phyloP scores from a whole-genome alignment of 2,113 vertebrate species.

The Hippopotamus amphibius region DNA sequence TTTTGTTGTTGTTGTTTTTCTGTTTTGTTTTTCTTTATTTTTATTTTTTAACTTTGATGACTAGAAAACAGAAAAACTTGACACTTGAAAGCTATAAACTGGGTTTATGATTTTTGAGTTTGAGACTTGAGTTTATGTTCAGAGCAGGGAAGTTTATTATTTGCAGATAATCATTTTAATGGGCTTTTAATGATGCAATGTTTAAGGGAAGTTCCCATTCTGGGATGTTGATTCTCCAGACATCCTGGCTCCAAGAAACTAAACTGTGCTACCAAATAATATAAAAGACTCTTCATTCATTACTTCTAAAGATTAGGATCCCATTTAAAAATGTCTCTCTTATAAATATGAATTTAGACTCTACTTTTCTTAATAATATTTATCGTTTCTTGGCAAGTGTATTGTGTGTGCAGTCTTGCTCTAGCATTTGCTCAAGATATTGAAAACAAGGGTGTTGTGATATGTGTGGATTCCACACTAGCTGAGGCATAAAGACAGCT shows the following conservation, averaged over 20 bases:
- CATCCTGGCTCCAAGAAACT: conserved; percentile 59
- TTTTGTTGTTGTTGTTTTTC: neutral
- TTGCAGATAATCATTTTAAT: conserved; percentile 61
- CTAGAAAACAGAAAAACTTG: neutral
- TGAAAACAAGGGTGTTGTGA: neutral
- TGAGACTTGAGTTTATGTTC: conserved; percentile 4
- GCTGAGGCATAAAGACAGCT: neutral
- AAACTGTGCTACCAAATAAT: conserved; percentile 39
- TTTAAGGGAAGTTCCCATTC: conserved; percentile 25
- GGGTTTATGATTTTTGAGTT: neutral
- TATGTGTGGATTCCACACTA: neutral
- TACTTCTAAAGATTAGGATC: conserved; percentile 41
- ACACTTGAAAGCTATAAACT: neutral
- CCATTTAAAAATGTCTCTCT: conserved; percentile 55
- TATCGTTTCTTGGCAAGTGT: conserved; percentile 56
- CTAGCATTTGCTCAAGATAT: neutral
- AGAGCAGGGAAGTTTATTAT: neutral
- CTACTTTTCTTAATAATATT: conserved; percentile 64
- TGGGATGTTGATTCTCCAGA: conserved; percentile 48
- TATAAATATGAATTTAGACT: conserved; percentile 60
- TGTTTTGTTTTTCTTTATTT: neutral
- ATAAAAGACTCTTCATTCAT: conserved; percentile 56
- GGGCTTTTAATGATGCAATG: conserved; percentile 33
- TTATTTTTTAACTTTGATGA: neutral
- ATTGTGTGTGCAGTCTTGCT: conserved; percentile 45